Evolutionary conservation across 2,888 invertebrate species (phyloP).

Genomic region (Leistus spinibarbis): DNA sequence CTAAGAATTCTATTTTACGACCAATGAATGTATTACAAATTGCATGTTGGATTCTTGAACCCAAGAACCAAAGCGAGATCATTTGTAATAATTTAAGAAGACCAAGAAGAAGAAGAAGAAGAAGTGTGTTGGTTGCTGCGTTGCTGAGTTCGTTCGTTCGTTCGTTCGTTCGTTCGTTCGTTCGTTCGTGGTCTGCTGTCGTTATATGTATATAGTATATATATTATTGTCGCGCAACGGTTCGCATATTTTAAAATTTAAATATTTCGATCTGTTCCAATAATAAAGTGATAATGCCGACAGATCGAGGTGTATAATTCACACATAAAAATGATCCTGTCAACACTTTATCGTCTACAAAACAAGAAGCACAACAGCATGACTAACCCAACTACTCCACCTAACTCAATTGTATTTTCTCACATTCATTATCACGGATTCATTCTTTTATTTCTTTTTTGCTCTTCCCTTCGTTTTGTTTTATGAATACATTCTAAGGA

Average conservation of each 20-base stretch:
- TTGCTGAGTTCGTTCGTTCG: too few relatives aligned
- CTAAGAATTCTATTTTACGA: constrained; percentile 28
- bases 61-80: background rate
- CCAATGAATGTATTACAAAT: constrained; percentile 28
- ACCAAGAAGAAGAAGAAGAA: background rate
- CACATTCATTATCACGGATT: background rate
- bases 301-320: constrained; percentile 25
- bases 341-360: constrained; percentile 4
- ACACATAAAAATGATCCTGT: constrained; percentile 27
- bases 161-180: constrained; percentile 10
- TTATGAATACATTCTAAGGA: background rate
- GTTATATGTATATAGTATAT: constrained; percentile 10
- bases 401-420: background rate
- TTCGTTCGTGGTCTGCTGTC: background rate
- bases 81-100: constrained; percentile 6
- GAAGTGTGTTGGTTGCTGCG: too few relatives aligned
- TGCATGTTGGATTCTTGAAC: constrained; percentile 19
- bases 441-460: too few relatives aligned
- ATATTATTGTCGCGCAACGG: constrained; percentile 32
- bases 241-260: constrained; percentile 36
- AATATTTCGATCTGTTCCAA: constrained; percentile 37
- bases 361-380: background rate
- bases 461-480: background rate
- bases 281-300: constrained; percentile 29
- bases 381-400: background rate